A percentile compares a stretch with the other conserved stretches of the same genome.
Conservation (phyloP, 2,797 vertebrate genomes). For the Crocidura indochinensis region DNA sequence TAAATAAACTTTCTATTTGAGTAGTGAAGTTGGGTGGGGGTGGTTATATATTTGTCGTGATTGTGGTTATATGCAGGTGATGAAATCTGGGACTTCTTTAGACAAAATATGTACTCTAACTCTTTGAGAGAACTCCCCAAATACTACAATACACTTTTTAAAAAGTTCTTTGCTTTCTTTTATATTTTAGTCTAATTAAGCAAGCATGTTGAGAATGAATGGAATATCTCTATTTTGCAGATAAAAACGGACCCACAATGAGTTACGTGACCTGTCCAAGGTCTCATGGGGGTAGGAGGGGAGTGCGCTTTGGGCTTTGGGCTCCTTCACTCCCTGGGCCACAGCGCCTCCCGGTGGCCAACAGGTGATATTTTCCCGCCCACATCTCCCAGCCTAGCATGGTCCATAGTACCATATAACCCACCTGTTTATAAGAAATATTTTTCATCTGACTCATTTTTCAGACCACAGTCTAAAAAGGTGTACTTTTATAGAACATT, state of each 20-base stretch:
- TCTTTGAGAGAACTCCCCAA: too few relatives aligned
- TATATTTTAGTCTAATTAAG: constrained; percentile 48
- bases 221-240: constrained; percentile 37
- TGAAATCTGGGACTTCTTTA: too few relatives aligned
- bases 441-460: constrained; percentile 6
- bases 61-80: too few relatives aligned
- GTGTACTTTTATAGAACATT: neutral
- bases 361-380: neutral
- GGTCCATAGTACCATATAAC: too few relatives aligned
- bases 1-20: too few relatives aligned
- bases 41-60: too few relatives aligned
- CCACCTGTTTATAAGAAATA: neutral
- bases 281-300: neutral
- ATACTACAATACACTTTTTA: too few relatives aligned
- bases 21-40: too few relatives aligned
- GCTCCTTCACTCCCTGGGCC: constrained; percentile 63
- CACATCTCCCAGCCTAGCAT: neutral
- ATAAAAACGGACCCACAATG: neutral
- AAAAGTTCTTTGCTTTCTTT: neutral
- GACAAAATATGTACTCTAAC: too few relatives aligned
- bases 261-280: constrained; percentile 48
- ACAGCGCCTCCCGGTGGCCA: constrained; percentile 75
- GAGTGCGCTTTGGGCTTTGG: too few relatives aligned
- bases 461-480: constrained; percentile 23
- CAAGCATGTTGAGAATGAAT: neutral